Conservation (phyloP, 2,113 vertebrate species). For the Lampris megalopsis region DNA sequence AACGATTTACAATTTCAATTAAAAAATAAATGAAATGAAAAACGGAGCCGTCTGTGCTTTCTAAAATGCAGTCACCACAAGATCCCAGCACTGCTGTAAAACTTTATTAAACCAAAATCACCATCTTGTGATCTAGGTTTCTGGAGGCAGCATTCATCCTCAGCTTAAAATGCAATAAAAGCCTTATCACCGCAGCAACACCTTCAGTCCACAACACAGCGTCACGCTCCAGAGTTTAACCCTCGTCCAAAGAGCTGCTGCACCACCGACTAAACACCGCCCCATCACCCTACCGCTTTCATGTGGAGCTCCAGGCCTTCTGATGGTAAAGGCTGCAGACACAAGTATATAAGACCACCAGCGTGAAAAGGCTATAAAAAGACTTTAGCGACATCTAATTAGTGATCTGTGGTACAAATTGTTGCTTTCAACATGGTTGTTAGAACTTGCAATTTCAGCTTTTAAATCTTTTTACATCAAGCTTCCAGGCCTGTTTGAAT, state of each 20-base stretch:
- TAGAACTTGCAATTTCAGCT: slow-evolving; percentile 1
- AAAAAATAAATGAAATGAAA: background rate
- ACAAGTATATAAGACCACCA: slow-evolving; percentile 2
- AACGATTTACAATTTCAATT: background rate
- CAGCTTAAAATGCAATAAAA: background rate
- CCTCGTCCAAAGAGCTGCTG: no score
- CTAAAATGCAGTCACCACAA: background rate
- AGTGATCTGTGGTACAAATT: slow-evolving; percentile 7
- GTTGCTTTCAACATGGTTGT: slow-evolving; percentile 1
- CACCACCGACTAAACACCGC: no score
- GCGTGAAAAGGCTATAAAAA: background rate
- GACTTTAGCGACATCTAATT: slow-evolving; percentile 18
- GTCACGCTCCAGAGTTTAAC: no score
- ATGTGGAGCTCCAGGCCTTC: background rate
- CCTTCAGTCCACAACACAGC: no score
- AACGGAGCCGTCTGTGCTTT: background rate
- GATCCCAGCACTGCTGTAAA: background rate
- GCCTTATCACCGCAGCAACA: no score
- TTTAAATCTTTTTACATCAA: background rate
- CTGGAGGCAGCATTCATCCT: background rate
- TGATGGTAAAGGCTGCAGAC: background rate
- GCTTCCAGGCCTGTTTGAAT: slow-evolving; percentile 4
- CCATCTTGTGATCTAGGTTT: slow-evolving; percentile 4
- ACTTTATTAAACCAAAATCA: background rate
- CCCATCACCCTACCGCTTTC: no score